These are phyloP conservation scores for Solenodon paradoxus DNA, from an alignment of 2,113 vertebrate species.

Conservation along the genomic window DNA sequence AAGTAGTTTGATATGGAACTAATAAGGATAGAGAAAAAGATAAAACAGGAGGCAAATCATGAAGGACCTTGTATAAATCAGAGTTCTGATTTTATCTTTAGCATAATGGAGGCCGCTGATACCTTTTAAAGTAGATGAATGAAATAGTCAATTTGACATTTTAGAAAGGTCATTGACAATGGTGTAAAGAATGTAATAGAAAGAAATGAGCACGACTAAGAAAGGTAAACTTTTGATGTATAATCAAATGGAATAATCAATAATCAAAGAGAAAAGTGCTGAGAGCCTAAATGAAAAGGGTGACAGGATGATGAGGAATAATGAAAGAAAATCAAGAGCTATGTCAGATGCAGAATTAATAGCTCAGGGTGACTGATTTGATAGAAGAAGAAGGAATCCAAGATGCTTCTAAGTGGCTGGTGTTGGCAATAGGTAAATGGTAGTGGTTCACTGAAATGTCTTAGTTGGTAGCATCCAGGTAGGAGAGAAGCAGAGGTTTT, in stretches of 20 bases:
- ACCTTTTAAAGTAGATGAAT: neutral
- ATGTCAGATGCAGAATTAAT: neutral
- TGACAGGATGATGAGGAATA: neutral
- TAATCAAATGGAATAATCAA: constrained; percentile 29
- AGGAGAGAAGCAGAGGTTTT: neutral
- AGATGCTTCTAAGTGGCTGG: neutral
- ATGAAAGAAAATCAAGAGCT: neutral
- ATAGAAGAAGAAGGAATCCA: neutral
- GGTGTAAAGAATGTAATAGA: neutral
- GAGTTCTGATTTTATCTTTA: neutral
- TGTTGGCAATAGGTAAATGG: neutral
- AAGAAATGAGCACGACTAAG: neutral
- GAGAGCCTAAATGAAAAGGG: neutral
- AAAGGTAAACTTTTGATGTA: constrained; percentile 21
- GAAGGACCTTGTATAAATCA: neutral
- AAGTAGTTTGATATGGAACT: neutral
- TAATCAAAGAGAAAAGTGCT: neutral
- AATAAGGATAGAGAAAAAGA: neutral
- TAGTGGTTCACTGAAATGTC: neutral
- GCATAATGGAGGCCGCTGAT: neutral
- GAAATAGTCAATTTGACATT: neutral
- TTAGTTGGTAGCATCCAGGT: neutral
- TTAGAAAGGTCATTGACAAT: constrained; percentile 17
- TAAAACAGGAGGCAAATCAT: neutral
- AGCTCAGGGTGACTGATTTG: neutral